phyloP scores from a whole-genome alignment of 2,888 invertebrate species.

The Drosophila nr. medialis region DNA sequence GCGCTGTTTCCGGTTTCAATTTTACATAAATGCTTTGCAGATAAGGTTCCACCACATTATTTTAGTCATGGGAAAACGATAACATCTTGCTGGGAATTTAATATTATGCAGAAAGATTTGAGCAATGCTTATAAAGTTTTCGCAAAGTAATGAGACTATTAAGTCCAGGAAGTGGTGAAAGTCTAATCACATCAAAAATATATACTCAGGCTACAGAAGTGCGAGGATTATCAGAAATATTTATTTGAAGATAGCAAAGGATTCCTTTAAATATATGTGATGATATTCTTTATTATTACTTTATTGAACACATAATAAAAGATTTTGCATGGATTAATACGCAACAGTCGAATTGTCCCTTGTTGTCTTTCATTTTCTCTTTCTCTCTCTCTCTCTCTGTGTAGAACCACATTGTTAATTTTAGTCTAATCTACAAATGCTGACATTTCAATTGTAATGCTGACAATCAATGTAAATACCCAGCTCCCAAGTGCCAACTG shows the following conservation, averaged over 20 bases:
- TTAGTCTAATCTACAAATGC: constrained; percentile 43
- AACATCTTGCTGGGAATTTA: background rate
- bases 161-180: background rate
- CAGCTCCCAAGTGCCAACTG: constrained; percentile 4
- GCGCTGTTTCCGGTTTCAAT: constrained; percentile 67
- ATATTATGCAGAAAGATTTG: background rate
- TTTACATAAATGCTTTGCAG: constrained; percentile 59
- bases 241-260: background rate
- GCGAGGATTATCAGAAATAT: background rate
- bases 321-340: background rate
- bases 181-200: background rate
- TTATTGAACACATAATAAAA: background rate
- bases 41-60: constrained; percentile 56
- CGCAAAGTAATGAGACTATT: background rate
- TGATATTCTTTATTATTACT: background rate
- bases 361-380: too few relatives aligned
- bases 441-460: constrained; percentile 55
- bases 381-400: background rate
- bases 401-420: constrained; percentile 26
- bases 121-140: background rate
- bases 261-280: rapidly evolving
- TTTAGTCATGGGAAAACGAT: constrained; percentile 8
- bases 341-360: background rate
- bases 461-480: constrained; percentile 9
- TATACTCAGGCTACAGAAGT: background rate